Conservation (phyloP, 1,140 invertebrate genomes). For the Leptopilina boulardi region DNA sequence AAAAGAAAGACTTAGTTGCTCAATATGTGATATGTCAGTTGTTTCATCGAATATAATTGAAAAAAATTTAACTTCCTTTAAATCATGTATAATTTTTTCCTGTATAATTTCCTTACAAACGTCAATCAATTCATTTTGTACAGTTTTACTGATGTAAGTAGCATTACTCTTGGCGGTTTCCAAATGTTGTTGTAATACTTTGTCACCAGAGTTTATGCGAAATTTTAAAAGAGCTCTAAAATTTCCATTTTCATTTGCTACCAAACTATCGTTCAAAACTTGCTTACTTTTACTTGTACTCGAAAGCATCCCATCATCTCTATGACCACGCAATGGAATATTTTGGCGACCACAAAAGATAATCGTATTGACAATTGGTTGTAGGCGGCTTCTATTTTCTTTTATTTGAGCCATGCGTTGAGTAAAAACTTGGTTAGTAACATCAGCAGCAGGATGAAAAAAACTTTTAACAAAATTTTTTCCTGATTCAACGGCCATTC, state of each 20-base stretch:
- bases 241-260: conserved; percentile 57
- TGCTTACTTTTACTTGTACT: background rate
- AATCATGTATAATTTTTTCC: conserved; percentile 47
- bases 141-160: conserved; percentile 60
- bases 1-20: conserved; percentile 55
- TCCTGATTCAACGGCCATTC: conserved; percentile 44
- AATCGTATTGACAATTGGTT: conserved; percentile 52
- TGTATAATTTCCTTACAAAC: conserved; percentile 54
- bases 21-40: conserved; percentile 56
- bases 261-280: conserved; percentile 30
- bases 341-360: conserved; percentile 57
- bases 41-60: conserved; percentile 62
- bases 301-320: conserved; percentile 41
- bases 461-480: conserved; percentile 50
- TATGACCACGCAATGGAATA: conserved; percentile 54
- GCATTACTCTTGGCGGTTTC: conserved; percentile 48
- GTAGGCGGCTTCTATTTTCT: conserved; percentile 54
- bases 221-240: conserved; percentile 58
- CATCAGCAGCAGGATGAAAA: conserved; percentile 34
- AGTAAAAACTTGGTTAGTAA: conserved; percentile 36
- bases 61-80: conserved; percentile 50
- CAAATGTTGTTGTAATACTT: conserved; percentile 53
- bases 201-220: conserved; percentile 52
- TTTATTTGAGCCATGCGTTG: conserved; percentile 28
- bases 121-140: conserved; percentile 62